These are phyloP conservation scores for Phalacrocorax brasilianus DNA, from an alignment of 2,113 vertebrate species.

Conservation along the genomic window DNA sequence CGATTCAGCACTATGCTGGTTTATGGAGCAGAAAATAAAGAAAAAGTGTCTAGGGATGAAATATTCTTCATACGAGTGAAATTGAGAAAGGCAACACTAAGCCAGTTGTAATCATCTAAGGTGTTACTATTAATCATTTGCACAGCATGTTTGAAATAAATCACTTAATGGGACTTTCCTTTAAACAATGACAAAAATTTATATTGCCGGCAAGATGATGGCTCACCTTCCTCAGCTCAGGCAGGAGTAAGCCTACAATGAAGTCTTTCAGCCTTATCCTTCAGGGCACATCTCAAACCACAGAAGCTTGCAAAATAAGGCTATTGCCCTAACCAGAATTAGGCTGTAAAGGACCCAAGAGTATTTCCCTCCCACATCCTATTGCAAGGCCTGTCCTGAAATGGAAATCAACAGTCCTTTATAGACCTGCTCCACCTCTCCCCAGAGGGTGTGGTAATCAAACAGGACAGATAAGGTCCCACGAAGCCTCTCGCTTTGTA, in stretches of 20 bases:
- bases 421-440: neutral
- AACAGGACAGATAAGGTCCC: neutral
- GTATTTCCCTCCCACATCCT: neutral
- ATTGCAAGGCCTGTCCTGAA: neutral
- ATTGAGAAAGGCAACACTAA: neutral
- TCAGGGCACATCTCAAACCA: neutral
- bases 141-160: neutral
- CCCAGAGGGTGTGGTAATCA: neutral
- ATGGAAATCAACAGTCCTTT: neutral
- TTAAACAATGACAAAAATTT: neutral
- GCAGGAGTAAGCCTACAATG: neutral
- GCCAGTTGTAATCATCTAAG: neutral
- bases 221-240: neutral
- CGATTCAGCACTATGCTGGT: neutral
- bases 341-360: neutral
- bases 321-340: neutral
- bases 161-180: neutral
- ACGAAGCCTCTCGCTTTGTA: neutral
- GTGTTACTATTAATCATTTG: neutral
- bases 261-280: neutral
- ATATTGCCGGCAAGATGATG: neutral
- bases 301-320: neutral
- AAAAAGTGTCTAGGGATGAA: neutral
- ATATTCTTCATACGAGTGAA: neutral
- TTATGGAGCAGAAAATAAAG: conserved; percentile 5